Percentiles rank a stretch among this genome's conserved stretches.
phyloP scores from a whole-genome alignment of 2,797 vertebrate genomes.

The Cirrhinus mrigala region DNA sequence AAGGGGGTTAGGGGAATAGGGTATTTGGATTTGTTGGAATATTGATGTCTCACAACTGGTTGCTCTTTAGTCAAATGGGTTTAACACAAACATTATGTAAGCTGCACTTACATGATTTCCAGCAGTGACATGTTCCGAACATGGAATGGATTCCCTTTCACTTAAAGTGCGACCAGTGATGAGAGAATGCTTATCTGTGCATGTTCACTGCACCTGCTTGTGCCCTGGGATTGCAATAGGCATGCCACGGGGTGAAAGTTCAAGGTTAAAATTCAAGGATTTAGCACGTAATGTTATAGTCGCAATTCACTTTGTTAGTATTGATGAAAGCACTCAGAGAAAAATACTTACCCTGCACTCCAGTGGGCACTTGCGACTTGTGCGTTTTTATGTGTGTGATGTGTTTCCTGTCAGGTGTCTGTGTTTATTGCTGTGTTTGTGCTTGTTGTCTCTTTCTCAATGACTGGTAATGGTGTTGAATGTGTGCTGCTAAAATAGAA shows the following conservation, averaged over 20 bases:
- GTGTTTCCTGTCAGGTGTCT: slow-evolving; percentile 35
- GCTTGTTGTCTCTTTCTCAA: slow-evolving; percentile 8
- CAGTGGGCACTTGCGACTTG: slow-evolving; percentile 60
- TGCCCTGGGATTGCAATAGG: slow-evolving; percentile 73
- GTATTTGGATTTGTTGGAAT: slow-evolving; percentile 51
- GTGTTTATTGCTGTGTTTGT: slow-evolving; percentile 32
- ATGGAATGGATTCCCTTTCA: slow-evolving; percentile 41
- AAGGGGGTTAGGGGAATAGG: slow-evolving; percentile 56
- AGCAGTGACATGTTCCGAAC: background rate
- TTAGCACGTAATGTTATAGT: slow-evolving; percentile 39
- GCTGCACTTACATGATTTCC: slow-evolving; percentile 4
- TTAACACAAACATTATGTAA: slow-evolving; percentile 5
- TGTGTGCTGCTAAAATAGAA: background rate
- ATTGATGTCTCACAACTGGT: slow-evolving; percentile 53
- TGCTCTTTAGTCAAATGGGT: slow-evolving; percentile 58
- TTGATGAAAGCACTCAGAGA: slow-evolving; percentile 14
- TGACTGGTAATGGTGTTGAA: background rate
- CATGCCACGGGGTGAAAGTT: slow-evolving; percentile 69
- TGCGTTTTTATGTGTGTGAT: slow-evolving; percentile 38
- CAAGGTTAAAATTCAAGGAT: slow-evolving; percentile 38
- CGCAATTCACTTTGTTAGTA: slow-evolving; percentile 6
- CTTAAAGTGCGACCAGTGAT: slow-evolving; percentile 61
- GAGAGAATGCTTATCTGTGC: slow-evolving; percentile 70
- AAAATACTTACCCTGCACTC: slow-evolving; percentile 55
- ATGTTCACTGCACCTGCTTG: slow-evolving; percentile 71